Conservation (phyloP, 1,140 invertebrate species). For the Thaumetopoea pityocampa region DNA sequence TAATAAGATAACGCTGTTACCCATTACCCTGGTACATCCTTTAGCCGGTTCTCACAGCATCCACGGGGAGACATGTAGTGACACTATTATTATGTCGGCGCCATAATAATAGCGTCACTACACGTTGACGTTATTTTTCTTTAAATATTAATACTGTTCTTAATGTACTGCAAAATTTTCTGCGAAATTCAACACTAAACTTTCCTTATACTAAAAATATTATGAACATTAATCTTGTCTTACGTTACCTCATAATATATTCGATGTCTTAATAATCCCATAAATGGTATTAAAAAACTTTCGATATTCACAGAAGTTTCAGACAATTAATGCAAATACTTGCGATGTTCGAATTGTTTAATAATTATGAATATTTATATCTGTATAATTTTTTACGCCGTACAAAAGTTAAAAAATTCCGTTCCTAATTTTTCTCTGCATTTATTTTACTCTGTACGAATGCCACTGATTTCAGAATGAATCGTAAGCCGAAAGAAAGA, state of each 20-base stretch:
- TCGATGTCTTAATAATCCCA: neutral
- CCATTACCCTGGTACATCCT: too few species aligned
- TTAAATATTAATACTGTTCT: too few species aligned
- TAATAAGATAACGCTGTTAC: too few species aligned
- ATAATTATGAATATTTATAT: constrained; percentile 13
- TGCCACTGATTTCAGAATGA: constrained; percentile 3
- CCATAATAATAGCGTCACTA: too few species aligned
- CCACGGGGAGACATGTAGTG: too few species aligned
- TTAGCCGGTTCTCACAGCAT: too few species aligned
- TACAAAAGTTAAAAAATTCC: constrained; percentile 7
- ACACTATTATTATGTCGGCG: too few species aligned
- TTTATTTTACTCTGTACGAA: neutral
- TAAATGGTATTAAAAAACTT: neutral
- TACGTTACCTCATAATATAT: constrained; percentile 6
- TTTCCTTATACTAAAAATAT: constrained; percentile 13
- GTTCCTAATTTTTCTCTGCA: neutral
- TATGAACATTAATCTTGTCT: constrained; percentile 4
- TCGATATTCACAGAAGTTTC: neutral
- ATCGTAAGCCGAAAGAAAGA: constrained; percentile 9
- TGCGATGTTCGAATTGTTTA: constrained; percentile 9
- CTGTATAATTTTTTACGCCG: too few species aligned
- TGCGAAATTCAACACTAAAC: too few species aligned
- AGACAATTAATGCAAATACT: constrained; percentile 11
- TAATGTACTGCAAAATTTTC: too few species aligned
- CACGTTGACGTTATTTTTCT: too few species aligned